Percentiles rank a stretch among this genome's conserved stretches.
These are phyloP conservation scores for Pristionchus mayeri DNA, from an alignment of 2,888 invertebrate species.

Conservation along the genomic window DNA sequence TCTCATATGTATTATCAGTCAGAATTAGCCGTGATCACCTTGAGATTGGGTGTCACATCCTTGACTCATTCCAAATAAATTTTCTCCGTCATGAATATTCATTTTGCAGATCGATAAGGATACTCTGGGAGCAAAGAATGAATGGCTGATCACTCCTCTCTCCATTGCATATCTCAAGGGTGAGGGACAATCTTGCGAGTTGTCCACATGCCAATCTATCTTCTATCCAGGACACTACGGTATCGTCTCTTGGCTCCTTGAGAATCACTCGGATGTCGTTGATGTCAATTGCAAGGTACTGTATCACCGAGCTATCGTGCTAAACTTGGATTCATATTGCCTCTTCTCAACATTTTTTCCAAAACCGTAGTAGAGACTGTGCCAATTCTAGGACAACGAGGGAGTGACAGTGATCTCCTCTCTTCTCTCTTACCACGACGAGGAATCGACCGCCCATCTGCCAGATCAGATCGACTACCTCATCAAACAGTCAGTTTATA, in stretches of 20 bases:
- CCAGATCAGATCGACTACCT: constrained; percentile 62
- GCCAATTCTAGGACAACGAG: constrained; percentile 57
- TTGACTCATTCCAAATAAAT: too few species aligned
- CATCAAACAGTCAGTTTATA: constrained; percentile 51
- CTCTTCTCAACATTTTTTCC: too few species aligned
- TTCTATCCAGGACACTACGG: constrained; percentile 61
- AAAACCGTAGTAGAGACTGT: neutral
- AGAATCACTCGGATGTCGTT: constrained; percentile 56
- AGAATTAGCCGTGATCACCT: too few species aligned
- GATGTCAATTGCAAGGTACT: constrained; percentile 61
- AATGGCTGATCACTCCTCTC: constrained; percentile 78
- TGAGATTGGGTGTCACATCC: too few species aligned
- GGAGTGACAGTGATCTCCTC: constrained; percentile 63
- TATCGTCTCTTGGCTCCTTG: constrained; percentile 63
- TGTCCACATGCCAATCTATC: neutral
- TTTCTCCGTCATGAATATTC: neutral
- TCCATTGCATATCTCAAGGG: constrained; percentile 79
- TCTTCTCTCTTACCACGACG: constrained; percentile 58
- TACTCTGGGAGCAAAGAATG: constrained; percentile 63
- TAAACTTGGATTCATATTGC: too few species aligned
- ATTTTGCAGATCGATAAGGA: constrained; percentile 55
- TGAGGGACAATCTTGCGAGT: neutral
- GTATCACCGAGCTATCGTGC: neutral
- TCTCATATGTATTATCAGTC: too few species aligned
- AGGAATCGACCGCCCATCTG: constrained; percentile 54